Base-by-base conservation (phyloP, 2,113 vertebrate species). In the Cephalopholis sonnerati region DNA sequence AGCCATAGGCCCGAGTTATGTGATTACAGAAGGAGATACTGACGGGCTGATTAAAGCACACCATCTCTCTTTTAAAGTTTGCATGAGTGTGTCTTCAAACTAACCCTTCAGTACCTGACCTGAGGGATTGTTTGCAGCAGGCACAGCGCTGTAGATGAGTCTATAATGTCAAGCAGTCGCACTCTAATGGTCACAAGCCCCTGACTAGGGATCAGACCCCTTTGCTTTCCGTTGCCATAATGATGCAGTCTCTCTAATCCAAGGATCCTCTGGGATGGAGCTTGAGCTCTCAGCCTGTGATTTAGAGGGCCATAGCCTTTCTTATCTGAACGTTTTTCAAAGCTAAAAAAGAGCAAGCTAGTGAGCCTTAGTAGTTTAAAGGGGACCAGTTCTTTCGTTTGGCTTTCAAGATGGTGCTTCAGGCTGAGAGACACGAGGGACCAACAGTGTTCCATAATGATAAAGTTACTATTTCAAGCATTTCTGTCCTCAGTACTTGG, bases 321-420 rank as follows among this genome's bases (percentile, higher is more conserved):
- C 77, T 91, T 90, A 92, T 93, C 87, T 87, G 85, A 91, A 87
- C 68, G 57, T 86, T 91, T 92, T 90, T 92, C 87, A 91, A 90
- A 89, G 84, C 82, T 82, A 71, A 86, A 90, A 85, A 86, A 80
- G 58, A 88, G 79, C 83, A 77, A 72, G 84, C 86, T 73, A 53
- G 61, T 53, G 77, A 86, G 79, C 81, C 84, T 90, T 66, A 82
- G 84, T 89, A 80, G 71, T 93, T 90, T 78, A 83, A 92, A 89
- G 82, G 65, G 63, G 82, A 76, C 79, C 68, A 79, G 68, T 24
- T 44, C 41, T 44, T 44, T 44, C 41, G 41, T 44, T 44, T 44
- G 41, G 41, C 41, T 44, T 44, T 44, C 41, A 44, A 44, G 41
- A 44, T 44, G 41, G 18, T 8, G 25, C 88, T 83, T 69, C 74